Evolutionary conservation across 1,140 invertebrate species (phyloP), one percentile per base, ranked within the genome.

Genomic region (Linepithema humile): DNA sequence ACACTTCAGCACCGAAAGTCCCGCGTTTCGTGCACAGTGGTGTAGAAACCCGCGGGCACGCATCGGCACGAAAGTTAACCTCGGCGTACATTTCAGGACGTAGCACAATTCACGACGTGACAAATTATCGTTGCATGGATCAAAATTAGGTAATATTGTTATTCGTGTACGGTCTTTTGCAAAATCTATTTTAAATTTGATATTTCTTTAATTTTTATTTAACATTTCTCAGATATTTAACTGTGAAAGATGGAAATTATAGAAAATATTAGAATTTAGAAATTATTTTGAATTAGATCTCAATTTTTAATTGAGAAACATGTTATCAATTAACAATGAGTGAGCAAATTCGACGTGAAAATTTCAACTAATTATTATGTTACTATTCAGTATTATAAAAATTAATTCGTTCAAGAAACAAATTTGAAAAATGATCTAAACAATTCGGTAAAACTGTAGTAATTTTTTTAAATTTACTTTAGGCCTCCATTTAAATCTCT

Each of bases 1-100:
- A 91, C 92, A 93, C 92, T 93, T 93, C 86, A 88, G 85, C 90
- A 90, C 84, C 91, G 90, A 93, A 93, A 93, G 89, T 92, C 89
- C 88, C 87, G 87, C 91, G 88, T 89, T 48, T 82, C 82, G 53
- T 73, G 55, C 45, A 45, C 89, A 92, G 74, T 73, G 89, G 89
- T 88, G 90, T 87, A 90, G 91, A 72, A 87, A 74, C 70, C 35
- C 29, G 80, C 45, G 80, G 85, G 40, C 78, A 64, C 38, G 15
- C 23, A 67, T 29, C 3, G 48, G 1, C 7, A 73, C 50, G 20
- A 77, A 77, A 77, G 59, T 77, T 40, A 4, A 23, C 40, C 17
- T 59, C 38, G n/a, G 69, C 32, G 12, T 50, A 9, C 5, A n/a
- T 12, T 23, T 17, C 10, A n/a, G 15, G 20, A 38, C 10, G 55